Percentiles rank a stretch among this genome's conserved stretches.
These are phyloP conservation scores for Nipponia nippon DNA, from an alignment of 2,113 vertebrate genomes.

Conservation along the genomic window DNA sequence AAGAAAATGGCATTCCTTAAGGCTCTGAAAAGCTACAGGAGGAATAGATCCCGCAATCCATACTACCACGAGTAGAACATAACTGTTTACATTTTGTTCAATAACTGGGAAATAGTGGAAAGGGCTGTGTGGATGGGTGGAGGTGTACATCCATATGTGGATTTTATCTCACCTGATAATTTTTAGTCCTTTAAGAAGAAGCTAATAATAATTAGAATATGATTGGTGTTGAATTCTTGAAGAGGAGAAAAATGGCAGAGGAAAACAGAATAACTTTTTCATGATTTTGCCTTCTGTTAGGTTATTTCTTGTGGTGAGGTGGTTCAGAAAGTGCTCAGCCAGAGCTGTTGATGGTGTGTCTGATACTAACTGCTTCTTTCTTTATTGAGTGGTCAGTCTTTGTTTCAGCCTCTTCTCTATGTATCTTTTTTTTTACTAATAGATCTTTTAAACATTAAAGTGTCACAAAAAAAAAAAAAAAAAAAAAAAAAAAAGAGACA, in stretches of 20 bases:
- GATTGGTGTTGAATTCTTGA: background rate
- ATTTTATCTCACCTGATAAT: background rate
- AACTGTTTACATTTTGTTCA: background rate
- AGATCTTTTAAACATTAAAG: background rate
- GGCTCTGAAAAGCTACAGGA: background rate
- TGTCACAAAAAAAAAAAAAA: background rate
- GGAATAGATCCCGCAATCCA: background rate
- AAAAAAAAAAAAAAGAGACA: background rate
- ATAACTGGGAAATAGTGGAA: background rate
- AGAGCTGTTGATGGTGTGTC: background rate
- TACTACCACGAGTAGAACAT: background rate
- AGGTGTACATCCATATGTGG: fast-evolving
- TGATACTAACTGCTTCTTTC: background rate
- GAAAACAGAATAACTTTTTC: background rate
- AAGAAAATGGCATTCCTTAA: background rate
- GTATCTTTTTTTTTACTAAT: background rate
- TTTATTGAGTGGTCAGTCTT: background rate
- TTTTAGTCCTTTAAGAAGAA: background rate
- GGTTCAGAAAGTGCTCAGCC: background rate
- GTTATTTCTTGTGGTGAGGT: background rate
- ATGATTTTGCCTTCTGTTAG: background rate
- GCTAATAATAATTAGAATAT: background rate
- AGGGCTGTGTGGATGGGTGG: background rate
- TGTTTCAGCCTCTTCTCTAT: background rate
- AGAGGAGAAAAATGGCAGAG: background rate